Conservation (phyloP, 2,888 invertebrate species). For the Eulithis prunata region DNA sequence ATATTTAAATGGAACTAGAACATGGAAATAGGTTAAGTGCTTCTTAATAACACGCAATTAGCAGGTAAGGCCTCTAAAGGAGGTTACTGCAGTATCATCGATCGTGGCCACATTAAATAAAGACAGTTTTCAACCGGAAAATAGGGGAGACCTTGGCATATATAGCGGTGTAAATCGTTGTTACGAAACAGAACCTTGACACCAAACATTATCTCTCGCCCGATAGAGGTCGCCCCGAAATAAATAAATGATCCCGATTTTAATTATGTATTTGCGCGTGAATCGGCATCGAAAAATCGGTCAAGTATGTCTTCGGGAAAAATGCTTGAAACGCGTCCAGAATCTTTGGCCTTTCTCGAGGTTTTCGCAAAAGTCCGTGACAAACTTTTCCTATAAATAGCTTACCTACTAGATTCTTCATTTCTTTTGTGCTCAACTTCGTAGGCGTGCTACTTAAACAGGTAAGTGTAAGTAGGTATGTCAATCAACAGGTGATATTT, state of each 20-base stretch:
- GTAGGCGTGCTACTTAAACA: neutral
- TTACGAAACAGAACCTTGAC: conserved; percentile 80
- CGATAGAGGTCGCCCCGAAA: conserved; percentile 77
- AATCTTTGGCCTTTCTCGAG: conserved; percentile 54
- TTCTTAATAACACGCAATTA: conserved; percentile 81
- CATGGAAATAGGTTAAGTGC: conserved; percentile 78
- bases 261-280: conserved; percentile 68
- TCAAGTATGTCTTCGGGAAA: conserved; percentile 70
- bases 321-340: conserved; percentile 65
- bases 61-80: conserved; percentile 48
- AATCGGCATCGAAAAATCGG: conserved; percentile 70
- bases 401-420: neutral
- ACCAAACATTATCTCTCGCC: conserved; percentile 78
- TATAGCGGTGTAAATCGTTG: conserved; percentile 59
- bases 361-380: conserved; percentile 27
- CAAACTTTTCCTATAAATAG: conserved; percentile 12
- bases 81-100: conserved; percentile 43
- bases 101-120: conserved; percentile 47
- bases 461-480: neutral
- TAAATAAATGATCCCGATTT: conserved; percentile 65
- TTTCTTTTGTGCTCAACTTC: conserved; percentile 17
- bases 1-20: conserved; percentile 61
- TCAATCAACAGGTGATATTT: conserved; percentile 31
- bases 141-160: conserved; percentile 72
- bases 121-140: conserved; percentile 60